Percentiles rank a stretch among this genome's conserved stretches.
Conservation (phyloP, 2,797 vertebrate species). For the Anabas testudineus region DNA sequence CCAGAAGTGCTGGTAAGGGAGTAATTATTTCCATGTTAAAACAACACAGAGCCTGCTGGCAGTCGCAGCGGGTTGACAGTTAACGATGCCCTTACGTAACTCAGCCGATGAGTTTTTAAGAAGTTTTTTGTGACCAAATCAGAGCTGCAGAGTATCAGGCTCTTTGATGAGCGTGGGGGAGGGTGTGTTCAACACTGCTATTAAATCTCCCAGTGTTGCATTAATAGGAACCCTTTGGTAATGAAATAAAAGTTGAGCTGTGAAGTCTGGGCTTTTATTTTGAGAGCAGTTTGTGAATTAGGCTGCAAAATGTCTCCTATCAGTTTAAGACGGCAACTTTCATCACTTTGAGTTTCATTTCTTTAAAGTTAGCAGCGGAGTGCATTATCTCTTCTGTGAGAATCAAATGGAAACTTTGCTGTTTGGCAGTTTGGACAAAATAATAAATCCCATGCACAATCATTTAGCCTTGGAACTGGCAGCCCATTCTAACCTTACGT, state of each 20-base stretch:
- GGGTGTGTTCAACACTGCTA: slow-evolving; percentile 39
- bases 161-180: slow-evolving; percentile 58
- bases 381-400: slow-evolving; percentile 12
- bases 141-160: slow-evolving; percentile 30
- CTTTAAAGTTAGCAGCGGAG: not conserved
- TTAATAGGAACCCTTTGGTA: slow-evolving; percentile 64
- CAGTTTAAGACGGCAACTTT: not conserved
- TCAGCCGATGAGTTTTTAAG: slow-evolving; percentile 50
- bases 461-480: slow-evolving; percentile 59
- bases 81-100: slow-evolving; percentile 73
- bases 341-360: not conserved
- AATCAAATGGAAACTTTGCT: slow-evolving; percentile 39
- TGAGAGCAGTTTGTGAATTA: slow-evolving; percentile 1
- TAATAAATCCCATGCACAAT: slow-evolving; percentile 41
- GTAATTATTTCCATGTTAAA: slow-evolving; percentile 80
- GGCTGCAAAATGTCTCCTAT: slow-evolving; percentile 2
- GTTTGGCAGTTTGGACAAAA: slow-evolving; percentile 41
- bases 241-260: slow-evolving; percentile 62
- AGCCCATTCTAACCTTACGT: slow-evolving; percentile 17
- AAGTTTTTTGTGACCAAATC: slow-evolving; percentile 44
- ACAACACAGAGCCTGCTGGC: slow-evolving; percentile 69
- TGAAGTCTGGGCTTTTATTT: slow-evolving; percentile 51
- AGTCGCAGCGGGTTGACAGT: slow-evolving; percentile 52
- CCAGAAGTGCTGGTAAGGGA: slow-evolving; percentile 55
- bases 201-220: slow-evolving; percentile 57